Percentiles rank a stretch among this genome's conserved stretches.
Evolutionary conservation across 1,140 invertebrate species (phyloP).

Genomic region (Dendrolimus punctatus): DNA sequence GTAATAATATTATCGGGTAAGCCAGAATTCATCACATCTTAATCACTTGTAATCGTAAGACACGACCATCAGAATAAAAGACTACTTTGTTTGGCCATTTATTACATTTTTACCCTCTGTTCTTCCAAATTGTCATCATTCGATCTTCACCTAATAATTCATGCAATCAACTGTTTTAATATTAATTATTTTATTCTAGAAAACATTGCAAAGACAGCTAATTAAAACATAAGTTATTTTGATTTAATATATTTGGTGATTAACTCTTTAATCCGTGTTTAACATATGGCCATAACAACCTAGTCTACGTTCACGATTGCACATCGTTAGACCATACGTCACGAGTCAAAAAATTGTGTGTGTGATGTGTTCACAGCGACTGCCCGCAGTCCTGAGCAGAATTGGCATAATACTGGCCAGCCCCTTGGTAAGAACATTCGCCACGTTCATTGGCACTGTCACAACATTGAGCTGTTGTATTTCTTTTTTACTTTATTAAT

Average conservation of each 20-base stretch:
- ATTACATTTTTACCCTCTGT: constrained; percentile 5
- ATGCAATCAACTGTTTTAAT: constrained; percentile 1
- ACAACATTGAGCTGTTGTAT: constrained; percentile 48
- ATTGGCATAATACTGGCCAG: constrained; percentile 94
- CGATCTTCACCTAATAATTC: background rate
- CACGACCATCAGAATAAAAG: constrained; percentile 17
- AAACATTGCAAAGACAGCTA: constrained; percentile 62
- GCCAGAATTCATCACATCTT: constrained; percentile 28
- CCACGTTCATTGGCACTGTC: constrained; percentile 65
- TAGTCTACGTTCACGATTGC: constrained; percentile 63
- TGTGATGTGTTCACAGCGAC: constrained; percentile 85
- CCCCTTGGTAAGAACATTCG: constrained; percentile 88
- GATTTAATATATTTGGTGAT: background rate
- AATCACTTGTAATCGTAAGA: constrained; percentile 24
- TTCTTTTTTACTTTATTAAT: constrained; percentile 23
- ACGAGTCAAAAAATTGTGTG: constrained; percentile 68
- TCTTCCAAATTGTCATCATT: constrained; percentile 1
- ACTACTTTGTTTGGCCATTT: constrained; percentile 65
- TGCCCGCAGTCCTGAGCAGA: constrained; percentile 92
- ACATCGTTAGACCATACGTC: constrained; percentile 58
- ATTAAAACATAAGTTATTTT: constrained; percentile 6
- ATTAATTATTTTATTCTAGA: constrained; percentile 21
- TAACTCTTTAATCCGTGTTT: constrained; percentile 1
- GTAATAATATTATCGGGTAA: constrained; percentile 19
- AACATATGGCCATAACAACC: constrained; percentile 59